Evolutionary conservation across 2,888 invertebrate genomes (phyloP), one percentile per base, ranked within the genome.

Genomic region (Didymodactylos carnosus): DNA sequence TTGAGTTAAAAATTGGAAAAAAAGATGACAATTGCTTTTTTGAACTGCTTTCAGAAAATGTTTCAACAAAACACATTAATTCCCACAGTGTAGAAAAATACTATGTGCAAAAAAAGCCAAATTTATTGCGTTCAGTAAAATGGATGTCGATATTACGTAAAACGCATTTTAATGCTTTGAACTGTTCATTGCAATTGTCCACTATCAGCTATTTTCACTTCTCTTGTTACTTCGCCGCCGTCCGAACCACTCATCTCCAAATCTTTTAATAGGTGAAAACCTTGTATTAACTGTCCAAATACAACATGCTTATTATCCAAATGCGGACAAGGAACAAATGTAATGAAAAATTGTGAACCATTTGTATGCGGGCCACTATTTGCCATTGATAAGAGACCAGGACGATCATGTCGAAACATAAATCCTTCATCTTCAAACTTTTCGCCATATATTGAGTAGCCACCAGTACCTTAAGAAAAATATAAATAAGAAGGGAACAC

Each of bases 311-410:
- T 72, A 35, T 49, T 49, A 23, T 75, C 75, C n/a, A 75, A 69
- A 70, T 75, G 75, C n/a, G 75, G 72, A 23, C 72, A 71, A 14
- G 72, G 72, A 13, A 43, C 69, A 25, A 71, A 72, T 23, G 75
- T 75, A 43, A 75, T 39, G 51, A 75, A 75, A 72, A 75, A 75
- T 70, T 75, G 75, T 70, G 69, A 69, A 14, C 75, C 75, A 51
- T 75, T 75, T 43, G 75, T 75, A 27, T 75, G 41, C 27, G 72
- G 53, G 14, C 75, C 75, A 19, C 72, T 72, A 70, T 75, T 75
- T 25, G 75, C 75, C 75, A 75, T 75, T n/a, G 75, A 75, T 41
- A 75, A 69, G 27, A 75, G 53, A 51, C 72, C 72, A 23, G 75
- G 72, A 69, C 75, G 53, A 41, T 75, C 70, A 16, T 75, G 75